These are phyloP conservation scores for Chunga burmeisteri DNA, from an alignment of 2,113 vertebrate species.

Conservation along the genomic window DNA sequence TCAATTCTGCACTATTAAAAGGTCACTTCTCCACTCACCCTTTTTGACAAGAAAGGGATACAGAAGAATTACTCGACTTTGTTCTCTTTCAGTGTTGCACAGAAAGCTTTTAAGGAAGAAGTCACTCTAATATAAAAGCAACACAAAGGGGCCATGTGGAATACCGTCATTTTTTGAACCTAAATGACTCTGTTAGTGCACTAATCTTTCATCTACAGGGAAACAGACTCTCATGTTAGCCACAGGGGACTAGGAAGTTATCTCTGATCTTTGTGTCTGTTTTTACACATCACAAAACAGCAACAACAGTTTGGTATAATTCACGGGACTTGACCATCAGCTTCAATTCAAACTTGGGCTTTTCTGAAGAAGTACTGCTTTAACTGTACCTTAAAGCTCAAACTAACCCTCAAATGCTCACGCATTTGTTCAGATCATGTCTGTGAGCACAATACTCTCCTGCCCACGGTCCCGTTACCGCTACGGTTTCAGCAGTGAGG, in stretches of 20 bases:
- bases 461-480: accelerated
- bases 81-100: not conserved
- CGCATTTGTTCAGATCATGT: not conserved
- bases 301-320: not conserved
- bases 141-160: not conserved
- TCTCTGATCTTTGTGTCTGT: not conserved
- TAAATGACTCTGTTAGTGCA: not conserved
- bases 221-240: not conserved
- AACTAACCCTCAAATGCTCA: not conserved
- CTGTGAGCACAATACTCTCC: not conserved
- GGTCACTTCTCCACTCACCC: not conserved
- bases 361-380: not conserved
- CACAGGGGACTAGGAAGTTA: not conserved
- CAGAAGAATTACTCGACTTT: not conserved
- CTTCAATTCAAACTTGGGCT: not conserved
- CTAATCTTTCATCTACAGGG: not conserved
- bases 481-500: not conserved
- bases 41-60: not conserved
- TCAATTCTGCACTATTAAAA: not conserved
- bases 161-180: not conserved
- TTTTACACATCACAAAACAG: conserved; percentile 11
- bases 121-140: not conserved
- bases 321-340: not conserved
- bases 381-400: not conserved
- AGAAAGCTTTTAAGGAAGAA: conserved; percentile 17